These are phyloP conservation scores for Drosophila guanche DNA, from an alignment of 1,140 invertebrate genomes.

Conservation along the genomic window DNA sequence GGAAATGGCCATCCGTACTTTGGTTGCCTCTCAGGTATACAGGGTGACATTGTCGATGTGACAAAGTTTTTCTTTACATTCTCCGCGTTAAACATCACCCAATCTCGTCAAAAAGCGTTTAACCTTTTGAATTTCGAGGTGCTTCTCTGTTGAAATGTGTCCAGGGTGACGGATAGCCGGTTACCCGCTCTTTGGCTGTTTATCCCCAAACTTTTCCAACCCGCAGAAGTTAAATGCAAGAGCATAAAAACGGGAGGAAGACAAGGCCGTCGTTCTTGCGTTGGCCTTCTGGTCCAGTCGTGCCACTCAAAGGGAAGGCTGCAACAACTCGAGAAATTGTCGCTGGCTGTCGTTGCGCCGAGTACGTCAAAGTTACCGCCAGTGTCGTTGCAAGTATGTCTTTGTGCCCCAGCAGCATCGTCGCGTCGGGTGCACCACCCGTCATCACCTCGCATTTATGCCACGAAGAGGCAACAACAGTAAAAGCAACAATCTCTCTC, in stretches of 20 bases:
- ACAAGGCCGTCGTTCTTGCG: constrained; percentile 71
- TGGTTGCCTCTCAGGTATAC: constrained; percentile 26
- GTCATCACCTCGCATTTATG: constrained; percentile 57
- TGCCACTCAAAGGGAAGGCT: constrained; percentile 60
- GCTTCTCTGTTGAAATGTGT: too few relatives aligned
- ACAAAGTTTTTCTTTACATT: not conserved
- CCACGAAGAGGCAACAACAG: constrained; percentile 53
- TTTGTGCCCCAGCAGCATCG: constrained; percentile 52
- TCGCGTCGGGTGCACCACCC: constrained; percentile 16
- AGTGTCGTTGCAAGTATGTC: constrained; percentile 63
- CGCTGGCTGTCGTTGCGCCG: constrained; percentile 38
- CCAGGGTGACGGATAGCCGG: too few relatives aligned
- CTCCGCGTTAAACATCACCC: not conserved
- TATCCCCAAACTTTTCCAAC: constrained; percentile 48
- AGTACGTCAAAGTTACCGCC: constrained; percentile 64
- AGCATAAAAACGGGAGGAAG: constrained; percentile 59
- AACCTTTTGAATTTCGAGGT: too few relatives aligned
- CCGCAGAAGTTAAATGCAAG: constrained; percentile 64
- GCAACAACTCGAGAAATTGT: constrained; percentile 67
- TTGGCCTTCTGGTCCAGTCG: constrained; percentile 54
- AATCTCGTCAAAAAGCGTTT: not conserved
- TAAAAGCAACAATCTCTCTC: constrained; percentile 24
- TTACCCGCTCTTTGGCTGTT: constrained; percentile 35
- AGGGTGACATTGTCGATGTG: constrained; percentile 27
- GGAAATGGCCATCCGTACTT: constrained; percentile 34